Percentiles rank a stretch among this genome's conserved stretches.
Evolutionary conservation across 1,140 invertebrate species (phyloP).

Genomic region (Ladona fulva): DNA sequence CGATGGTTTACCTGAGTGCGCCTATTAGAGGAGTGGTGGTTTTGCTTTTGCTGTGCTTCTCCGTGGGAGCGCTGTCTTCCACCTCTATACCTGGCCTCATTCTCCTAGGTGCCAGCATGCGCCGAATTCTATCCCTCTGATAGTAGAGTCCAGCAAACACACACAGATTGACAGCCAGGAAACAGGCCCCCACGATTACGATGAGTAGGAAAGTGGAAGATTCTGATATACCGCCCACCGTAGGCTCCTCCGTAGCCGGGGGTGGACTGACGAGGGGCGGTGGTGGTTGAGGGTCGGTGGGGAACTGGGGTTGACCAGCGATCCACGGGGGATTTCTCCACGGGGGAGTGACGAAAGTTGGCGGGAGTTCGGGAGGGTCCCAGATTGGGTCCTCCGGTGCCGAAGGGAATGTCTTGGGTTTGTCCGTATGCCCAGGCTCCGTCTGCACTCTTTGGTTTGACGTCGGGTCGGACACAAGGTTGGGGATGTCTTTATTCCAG

Average conservation of each 20-base stretch:
- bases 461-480: constrained; percentile 42
- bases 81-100: constrained; percentile 19
- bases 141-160: constrained; percentile 68
- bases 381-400: neutral
- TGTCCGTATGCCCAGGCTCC: neutral
- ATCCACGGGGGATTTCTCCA: neutral
- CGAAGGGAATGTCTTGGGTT: neutral
- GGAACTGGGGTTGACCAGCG: neutral
- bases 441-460: neutral
- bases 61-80: constrained; percentile 15
- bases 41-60: neutral
- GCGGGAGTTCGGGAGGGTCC: neutral
- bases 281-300: neutral
- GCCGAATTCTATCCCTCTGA: constrained; percentile 53
- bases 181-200: constrained; percentile 64
- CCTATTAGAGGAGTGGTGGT: neutral
- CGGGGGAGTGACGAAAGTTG: neutral
- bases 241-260: neutral
- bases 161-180: constrained; percentile 73
- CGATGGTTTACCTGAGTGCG: neutral
- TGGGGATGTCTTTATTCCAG: constrained; percentile 62
- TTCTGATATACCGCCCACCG: neutral
- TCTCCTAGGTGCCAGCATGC: constrained; percentile 39
- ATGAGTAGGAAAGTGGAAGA: constrained; percentile 55
- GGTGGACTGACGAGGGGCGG: neutral